These are phyloP conservation scores for Misgurnus anguillicaudatus DNA, from an alignment of 2,113 vertebrate genomes.

Conservation along the genomic window DNA sequence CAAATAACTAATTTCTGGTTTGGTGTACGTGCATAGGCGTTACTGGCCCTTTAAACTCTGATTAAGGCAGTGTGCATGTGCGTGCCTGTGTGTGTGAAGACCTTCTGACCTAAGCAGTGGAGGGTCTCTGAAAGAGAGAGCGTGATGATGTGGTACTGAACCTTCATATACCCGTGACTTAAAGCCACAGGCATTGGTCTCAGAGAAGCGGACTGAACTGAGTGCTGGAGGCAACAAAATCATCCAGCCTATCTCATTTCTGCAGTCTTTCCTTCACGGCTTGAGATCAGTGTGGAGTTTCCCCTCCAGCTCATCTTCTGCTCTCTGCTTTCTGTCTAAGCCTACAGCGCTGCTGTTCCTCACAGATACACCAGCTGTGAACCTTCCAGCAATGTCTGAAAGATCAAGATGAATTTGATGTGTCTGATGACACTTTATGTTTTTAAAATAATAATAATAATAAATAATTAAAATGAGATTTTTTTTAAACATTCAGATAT, in stretches of 20 bases:
- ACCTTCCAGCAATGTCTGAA: neutral
- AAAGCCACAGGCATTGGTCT: slow-evolving; percentile 12
- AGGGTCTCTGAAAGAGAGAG: slow-evolving; percentile 1
- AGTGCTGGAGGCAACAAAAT: slow-evolving; percentile 4
- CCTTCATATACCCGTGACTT: neutral
- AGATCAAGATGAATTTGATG: slow-evolving; percentile 22
- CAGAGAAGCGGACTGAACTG: slow-evolving; percentile 12
- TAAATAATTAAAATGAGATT: neutral
- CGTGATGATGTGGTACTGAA: neutral
- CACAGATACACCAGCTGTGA: slow-evolving; percentile 9
- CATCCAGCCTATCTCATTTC: neutral
- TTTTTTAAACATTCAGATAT: too few species aligned
- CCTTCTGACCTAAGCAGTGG: slow-evolving; percentile 1
- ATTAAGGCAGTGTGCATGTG: too few species aligned
- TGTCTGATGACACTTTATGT: neutral
- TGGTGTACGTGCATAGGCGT: too few species aligned
- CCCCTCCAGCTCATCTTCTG: slow-evolving; percentile 7
- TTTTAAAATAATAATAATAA: too few species aligned
- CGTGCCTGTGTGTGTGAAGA: neutral
- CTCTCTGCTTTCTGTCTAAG: slow-evolving; percentile 21
- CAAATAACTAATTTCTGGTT: too few species aligned
- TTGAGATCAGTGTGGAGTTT: neutral
- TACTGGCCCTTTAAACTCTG: too few species aligned
- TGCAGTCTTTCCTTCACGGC: slow-evolving; percentile 8
- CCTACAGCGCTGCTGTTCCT: slow-evolving; percentile 16